A percentile compares a stretch with the other conserved stretches of the same genome.
Evolutionary conservation across 2,113 vertebrate genomes (phyloP).

Genomic region (Alosa alosa): DNA sequence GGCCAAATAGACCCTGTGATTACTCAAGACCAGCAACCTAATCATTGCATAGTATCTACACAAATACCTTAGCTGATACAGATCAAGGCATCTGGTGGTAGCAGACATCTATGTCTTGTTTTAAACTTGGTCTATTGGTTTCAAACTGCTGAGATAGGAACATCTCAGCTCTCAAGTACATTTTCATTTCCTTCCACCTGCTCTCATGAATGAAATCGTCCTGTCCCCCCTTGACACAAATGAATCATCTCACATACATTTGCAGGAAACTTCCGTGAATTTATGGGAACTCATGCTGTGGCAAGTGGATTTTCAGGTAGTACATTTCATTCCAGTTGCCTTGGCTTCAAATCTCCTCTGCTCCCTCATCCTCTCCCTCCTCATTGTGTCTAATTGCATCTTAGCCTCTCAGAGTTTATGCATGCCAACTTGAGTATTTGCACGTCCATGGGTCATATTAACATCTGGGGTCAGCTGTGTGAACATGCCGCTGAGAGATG

Average conservation of each 20-base stretch:
- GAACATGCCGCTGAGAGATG: neutral
- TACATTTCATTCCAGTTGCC: conserved; percentile 64
- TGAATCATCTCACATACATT: conserved; percentile 74
- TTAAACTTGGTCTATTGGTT: neutral
- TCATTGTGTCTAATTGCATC: conserved; percentile 37
- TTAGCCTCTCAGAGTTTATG: conserved; percentile 37
- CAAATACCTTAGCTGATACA: neutral
- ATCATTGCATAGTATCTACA: neutral
- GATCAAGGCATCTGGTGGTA: conserved; percentile 3
- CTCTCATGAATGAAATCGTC: conserved; percentile 44
- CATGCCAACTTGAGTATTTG: conserved; percentile 51
- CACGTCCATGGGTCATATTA: conserved; percentile 47
- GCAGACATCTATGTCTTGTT: neutral
- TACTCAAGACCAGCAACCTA: neutral
- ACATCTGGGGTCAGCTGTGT: neutral
- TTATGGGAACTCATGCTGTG: conserved; percentile 77
- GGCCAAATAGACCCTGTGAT: neutral
- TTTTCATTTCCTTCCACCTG: conserved; percentile 2
- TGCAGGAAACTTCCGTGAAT: conserved; percentile 79
- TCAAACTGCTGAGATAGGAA: neutral
- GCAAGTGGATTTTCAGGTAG: conserved; percentile 77
- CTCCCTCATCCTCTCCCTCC: neutral
- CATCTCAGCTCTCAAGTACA: neutral
- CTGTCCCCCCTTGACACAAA: conserved; percentile 53
- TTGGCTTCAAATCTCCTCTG: conserved; percentile 42